Base-by-base conservation (phyloP, 2,888 invertebrate genomes). In the Troglohyphantes excavatus region DNA sequence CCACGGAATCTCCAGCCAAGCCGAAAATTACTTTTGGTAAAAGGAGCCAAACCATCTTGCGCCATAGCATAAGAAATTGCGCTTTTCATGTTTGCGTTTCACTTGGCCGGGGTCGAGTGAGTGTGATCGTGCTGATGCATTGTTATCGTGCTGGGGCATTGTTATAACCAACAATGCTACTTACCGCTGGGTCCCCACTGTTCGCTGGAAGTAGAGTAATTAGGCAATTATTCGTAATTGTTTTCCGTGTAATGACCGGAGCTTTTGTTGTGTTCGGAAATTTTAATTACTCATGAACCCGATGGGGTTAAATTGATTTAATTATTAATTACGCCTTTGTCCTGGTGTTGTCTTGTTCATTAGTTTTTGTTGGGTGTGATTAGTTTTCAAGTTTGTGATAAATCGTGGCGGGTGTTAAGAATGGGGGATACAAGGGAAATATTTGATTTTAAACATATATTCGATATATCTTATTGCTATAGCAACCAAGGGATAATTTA, bases 21-120 rank as follows among this genome's bases (percentile, higher is more conserved):
- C 53, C 53, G 53, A 53, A 53, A 53, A 53, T 53, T 53, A n/a
- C 53, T 53, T 53, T 53, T 53, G 53, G 53, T 53, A 53, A 53
- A 53, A 53, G 53, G 53, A 53, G 0, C n/a, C n/a, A n/a, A 39
- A 39, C 13, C 53, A n/a, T 53, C 17, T 53, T 33, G 33, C 53
- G 53, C 9, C 39, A 11, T 39, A 13, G 39, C 39, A 53, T 53
- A 53, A n/a, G n/a, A 53, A 5, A 39, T 53, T 9, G 13, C 5
- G n/a, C n/a, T 53, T 11, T 53, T 53, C 53, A 11, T 53, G 53
- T 53, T 53, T 53, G 53, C n/a, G 53, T 53, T 53, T 53, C 53
- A 53, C 53, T n/a, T 17, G 53, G 39, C 39, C 39, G 3, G 1
- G 7, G 13, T 39, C 3, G 13, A 39, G 13, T 7, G 9, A 39